A percentile compares a stretch with the other conserved stretches of the same genome.
Evolutionary conservation across 2,113 vertebrate species (phyloP).

Genomic region (Arvicanthis niloticus): DNA sequence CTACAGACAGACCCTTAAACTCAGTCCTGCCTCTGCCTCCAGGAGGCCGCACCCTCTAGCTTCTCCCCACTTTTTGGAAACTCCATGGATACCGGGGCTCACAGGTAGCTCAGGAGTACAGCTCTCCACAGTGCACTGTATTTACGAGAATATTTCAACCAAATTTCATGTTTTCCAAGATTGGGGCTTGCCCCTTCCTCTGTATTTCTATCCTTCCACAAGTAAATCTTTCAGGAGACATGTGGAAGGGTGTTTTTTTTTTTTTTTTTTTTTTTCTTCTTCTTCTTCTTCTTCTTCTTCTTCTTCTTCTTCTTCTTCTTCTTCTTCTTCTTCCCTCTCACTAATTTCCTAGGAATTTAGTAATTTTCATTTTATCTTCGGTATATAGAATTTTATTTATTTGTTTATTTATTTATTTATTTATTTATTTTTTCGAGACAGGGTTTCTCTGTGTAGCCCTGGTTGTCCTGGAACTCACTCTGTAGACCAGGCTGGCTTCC

Average conservation of each 20-base stretch:
- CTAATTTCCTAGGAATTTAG: not conserved
- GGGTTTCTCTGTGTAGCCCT: too few relatives aligned
- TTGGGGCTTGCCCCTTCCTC: not conserved
- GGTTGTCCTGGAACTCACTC: too few relatives aligned
- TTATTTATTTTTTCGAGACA: too few relatives aligned
- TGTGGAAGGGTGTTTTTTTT: not conserved
- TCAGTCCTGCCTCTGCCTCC: not conserved
- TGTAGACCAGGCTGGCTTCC: too few relatives aligned
- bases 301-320: too few relatives aligned
- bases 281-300: too few relatives aligned
- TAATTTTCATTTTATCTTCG: conserved; percentile 51
- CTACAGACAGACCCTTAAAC: not conserved
- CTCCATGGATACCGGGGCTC: not conserved
- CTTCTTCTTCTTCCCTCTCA: not conserved
- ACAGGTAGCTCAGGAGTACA: not conserved
- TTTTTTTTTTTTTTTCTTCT: too few relatives aligned
- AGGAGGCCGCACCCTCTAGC: not conserved
- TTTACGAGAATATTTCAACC: not conserved
- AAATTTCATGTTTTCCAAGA: not conserved
- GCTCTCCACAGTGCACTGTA: not conserved
- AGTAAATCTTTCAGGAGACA: not conserved
- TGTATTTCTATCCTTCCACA: not conserved
- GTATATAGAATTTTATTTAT: conserved; percentile 54
- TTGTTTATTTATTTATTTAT: too few relatives aligned
- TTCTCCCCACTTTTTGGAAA: not conserved